Base-by-base conservation (phyloP, 2,888 invertebrate genomes). In the Schrankia costaestrigalis region DNA sequence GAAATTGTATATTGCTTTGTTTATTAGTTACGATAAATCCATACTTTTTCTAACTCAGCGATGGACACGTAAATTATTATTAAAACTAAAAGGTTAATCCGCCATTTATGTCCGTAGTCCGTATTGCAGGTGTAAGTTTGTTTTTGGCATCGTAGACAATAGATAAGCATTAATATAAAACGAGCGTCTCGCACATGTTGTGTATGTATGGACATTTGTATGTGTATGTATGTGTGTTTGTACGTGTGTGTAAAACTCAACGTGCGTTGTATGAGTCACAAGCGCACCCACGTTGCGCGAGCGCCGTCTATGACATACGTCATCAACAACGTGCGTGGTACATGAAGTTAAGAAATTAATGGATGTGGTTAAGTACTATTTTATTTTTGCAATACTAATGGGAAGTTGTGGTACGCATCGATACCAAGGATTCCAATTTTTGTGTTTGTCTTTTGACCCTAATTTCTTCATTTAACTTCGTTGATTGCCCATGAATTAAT, bases 281-380 rank as follows among this genome's bases (percentile, higher is more conserved):
- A 39, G 29, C 28, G 14, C 33, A 7, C 37, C 35, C 55, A 55
- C 54, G 55, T 55, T 55, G 55, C 46, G 54, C 46, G 31, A 30
- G 57, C 54, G 54, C 49, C 35, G 31, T 36, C 26, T 23, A 31
- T 11, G 5, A n/a, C 22, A 25, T 46, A 48, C 61, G 57, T 55
- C 43, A 43, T 34, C 26, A 3, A 33, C 51, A 61, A 63, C 61
- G 61, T 61, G 65, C 51, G 42, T 41, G 22, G n/a, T 5, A 35
- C 50, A 12, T 11, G 4, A 34, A 47, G 34, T 35, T 47, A 26
- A 23, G 31, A 52, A n/a, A 50, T 3, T 9, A 2, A 17, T 27
- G 19, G 36, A 36, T 36, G 11, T 25, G 35, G 9, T 9, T 5
- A 12, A n/a, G 1, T 1, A 7, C 17, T 10, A 9, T 6, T 11